A percentile compares a stretch with the other conserved stretches of the same genome.
Evolutionary conservation across 2,888 invertebrate species (phyloP).

Genomic region (Sphinx pinastri): DNA sequence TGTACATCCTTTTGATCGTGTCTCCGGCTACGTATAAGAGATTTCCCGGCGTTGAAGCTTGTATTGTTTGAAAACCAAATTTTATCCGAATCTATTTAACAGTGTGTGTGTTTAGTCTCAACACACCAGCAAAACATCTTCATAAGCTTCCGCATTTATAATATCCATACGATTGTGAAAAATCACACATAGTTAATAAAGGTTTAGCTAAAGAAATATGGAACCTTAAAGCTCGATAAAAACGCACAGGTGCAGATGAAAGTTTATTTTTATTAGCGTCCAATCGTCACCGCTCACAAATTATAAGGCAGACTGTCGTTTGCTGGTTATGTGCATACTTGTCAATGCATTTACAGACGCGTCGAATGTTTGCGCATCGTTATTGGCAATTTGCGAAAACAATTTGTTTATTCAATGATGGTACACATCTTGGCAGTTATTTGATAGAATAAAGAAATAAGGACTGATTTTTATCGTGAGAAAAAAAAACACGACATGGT

Average conservation of each 20-base stretch:
- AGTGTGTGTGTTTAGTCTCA: too few relatives aligned
- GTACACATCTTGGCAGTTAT: neutral
- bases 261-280: constrained; percentile 21
- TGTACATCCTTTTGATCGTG: too few relatives aligned
- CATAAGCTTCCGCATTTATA: too few relatives aligned
- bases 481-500: too few relatives aligned
- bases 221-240: constrained; percentile 14
- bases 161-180: too few relatives aligned
- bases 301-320: constrained; percentile 11
- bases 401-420: neutral
- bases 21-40: too few relatives aligned
- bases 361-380: constrained; percentile 12
- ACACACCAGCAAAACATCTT: neutral
- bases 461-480: too few relatives aligned
- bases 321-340: constrained; percentile 13
- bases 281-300: constrained; percentile 18
- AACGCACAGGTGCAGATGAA: constrained; percentile 18
- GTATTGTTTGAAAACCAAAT: too few relatives aligned
- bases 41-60: too few relatives aligned
- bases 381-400: constrained; percentile 9
- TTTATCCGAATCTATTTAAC: too few relatives aligned
- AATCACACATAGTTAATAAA: neutral
- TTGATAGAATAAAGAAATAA: too few relatives aligned
- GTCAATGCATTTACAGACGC: constrained; percentile 2
- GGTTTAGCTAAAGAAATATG: neutral